These are phyloP conservation scores for Crotalus helleri DNA, from an alignment of 2,113 vertebrate genomes.

Conservation along the genomic window DNA sequence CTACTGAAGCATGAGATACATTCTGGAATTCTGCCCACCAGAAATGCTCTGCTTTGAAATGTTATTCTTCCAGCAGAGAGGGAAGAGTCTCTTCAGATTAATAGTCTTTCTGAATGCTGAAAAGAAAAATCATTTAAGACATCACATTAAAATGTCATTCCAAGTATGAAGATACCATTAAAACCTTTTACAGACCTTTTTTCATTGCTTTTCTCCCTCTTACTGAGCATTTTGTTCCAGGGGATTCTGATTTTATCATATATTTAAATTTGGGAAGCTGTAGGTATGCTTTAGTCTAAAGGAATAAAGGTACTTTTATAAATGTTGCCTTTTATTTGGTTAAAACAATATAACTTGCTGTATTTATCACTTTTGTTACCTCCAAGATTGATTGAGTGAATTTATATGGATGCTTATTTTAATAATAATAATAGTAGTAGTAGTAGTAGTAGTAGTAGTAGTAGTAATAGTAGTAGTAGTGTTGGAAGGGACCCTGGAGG, in stretches of 20 bases:
- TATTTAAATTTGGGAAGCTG: neutral
- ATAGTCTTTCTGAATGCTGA: slow-evolving; percentile 51
- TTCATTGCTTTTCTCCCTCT: slow-evolving; percentile 37
- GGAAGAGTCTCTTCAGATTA: slow-evolving; percentile 50
- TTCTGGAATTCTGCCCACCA: slow-evolving; percentile 26
- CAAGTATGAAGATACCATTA: slow-evolving; percentile 51
- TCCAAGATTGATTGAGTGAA: neutral
- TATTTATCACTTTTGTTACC: neutral
- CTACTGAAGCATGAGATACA: slow-evolving; percentile 10
- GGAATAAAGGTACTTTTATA: neutral
- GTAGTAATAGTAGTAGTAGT: too few relatives aligned
- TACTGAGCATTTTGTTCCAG: slow-evolving; percentile 49
- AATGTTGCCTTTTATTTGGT: slow-evolving; percentile 23
- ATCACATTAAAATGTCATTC: slow-evolving; percentile 56
- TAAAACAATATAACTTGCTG: neutral
- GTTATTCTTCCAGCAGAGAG: slow-evolving; percentile 38
- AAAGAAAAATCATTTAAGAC: slow-evolving; percentile 47
- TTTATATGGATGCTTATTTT: neutral
- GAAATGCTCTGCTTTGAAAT: slow-evolving; percentile 42
- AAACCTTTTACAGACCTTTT: slow-evolving; percentile 55
- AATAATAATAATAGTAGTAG: too few relatives aligned
- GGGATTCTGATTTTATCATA: slow-evolving; percentile 18
- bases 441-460: too few relatives aligned
- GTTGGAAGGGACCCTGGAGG: too few relatives aligned
- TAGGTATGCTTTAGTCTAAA: slow-evolving; percentile 17